Evolutionary conservation across 2,888 invertebrate species (phyloP).

Genomic region (Tigriopus californicus): DNA sequence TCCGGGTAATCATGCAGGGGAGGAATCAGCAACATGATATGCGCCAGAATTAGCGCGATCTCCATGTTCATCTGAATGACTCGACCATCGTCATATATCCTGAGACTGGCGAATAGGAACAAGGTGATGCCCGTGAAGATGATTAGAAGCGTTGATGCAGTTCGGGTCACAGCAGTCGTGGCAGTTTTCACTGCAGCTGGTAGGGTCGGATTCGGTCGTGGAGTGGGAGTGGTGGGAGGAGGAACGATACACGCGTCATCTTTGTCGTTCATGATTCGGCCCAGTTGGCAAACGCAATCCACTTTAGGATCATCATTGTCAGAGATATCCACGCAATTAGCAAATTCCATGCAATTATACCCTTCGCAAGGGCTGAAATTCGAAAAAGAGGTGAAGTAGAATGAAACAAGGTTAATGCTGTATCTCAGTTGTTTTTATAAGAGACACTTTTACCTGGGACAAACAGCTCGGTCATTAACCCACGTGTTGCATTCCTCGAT

Average conservation of each 20-base stretch:
- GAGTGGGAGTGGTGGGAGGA: constrained; percentile 20
- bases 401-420: no score
- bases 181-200: constrained; percentile 22
- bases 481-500: constrained; percentile 21
- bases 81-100: constrained; percentile 15
- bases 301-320: constrained; percentile 19
- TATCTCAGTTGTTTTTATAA: not conserved
- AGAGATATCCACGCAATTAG: constrained; percentile 20
- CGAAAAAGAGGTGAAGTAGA: no score
- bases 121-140: constrained; percentile 21
- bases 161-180: constrained; percentile 22
- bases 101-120: constrained; percentile 18
- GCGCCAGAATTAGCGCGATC: constrained; percentile 22
- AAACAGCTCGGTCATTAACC: constrained; percentile 11
- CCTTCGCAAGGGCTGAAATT: constrained; percentile 6
- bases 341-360: constrained; percentile 13
- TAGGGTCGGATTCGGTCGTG: constrained; percentile 22
- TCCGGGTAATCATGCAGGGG: constrained; percentile 15
- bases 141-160: constrained; percentile 23
- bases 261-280: constrained; percentile 20
- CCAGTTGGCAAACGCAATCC: constrained; percentile 22
- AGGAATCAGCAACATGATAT: constrained; percentile 22
- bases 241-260: constrained; percentile 15
- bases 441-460: constrained; percentile 11
- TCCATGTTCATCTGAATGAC: constrained; percentile 25